phyloP scores from a whole-genome alignment of 2,888 invertebrate genomes.

The Trichacis sp. region DNA sequence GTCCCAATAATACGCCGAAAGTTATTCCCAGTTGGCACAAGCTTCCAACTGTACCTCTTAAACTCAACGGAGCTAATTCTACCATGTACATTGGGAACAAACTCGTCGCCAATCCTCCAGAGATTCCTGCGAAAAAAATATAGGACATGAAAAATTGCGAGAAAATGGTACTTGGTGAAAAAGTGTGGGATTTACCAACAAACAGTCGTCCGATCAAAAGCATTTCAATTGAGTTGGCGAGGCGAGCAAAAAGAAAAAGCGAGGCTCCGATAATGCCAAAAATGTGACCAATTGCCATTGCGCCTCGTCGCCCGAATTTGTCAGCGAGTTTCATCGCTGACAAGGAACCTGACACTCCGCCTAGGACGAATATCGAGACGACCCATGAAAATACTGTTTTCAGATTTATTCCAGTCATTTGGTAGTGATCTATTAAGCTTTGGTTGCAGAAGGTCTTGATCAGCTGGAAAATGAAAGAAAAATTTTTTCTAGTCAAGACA shows the following conservation, averaged over 20 bases:
- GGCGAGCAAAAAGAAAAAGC: constrained; percentile 77
- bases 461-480: background rate
- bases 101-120: constrained; percentile 83
- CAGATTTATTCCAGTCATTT: constrained; percentile 2
- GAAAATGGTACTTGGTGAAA: background rate
- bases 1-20: constrained; percentile 81
- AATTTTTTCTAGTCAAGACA: background rate
- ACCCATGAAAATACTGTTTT: constrained; percentile 80
- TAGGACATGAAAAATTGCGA: no score
- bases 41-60: constrained; percentile 89
- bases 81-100: constrained; percentile 92
- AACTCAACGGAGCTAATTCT: constrained; percentile 82
- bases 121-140: constrained; percentile 57
- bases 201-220: constrained; percentile 82
- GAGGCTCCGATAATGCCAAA: constrained; percentile 78
- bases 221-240: constrained; percentile 82
- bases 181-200: constrained; percentile 73
- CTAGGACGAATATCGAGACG: constrained; percentile 90
- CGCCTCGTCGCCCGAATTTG: constrained; percentile 81
- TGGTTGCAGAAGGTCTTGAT: constrained; percentile 76
- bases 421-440: constrained; percentile 68
- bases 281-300: constrained; percentile 78
- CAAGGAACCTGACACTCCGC: constrained; percentile 89
- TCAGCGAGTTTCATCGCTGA: constrained; percentile 85
- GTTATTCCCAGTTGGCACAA: constrained; percentile 86